phyloP scores from a whole-genome alignment of 2,113 vertebrate species.

The Silurus meridionalis region DNA sequence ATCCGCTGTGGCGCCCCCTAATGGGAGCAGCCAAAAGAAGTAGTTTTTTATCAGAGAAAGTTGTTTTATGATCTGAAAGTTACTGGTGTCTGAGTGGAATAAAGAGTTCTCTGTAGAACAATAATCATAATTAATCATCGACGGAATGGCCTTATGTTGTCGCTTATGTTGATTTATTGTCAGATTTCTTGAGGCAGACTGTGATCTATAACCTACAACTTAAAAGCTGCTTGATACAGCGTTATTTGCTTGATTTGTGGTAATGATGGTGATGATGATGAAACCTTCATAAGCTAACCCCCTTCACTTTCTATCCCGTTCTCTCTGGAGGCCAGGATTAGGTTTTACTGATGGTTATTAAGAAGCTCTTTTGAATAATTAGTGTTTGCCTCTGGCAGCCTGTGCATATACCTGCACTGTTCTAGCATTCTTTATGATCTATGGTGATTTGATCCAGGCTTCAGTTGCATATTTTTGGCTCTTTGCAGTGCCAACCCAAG shows the following conservation, averaged over 20 bases:
- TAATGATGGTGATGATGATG: slow-evolving; percentile 13
- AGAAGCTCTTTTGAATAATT: slow-evolving; percentile 52
- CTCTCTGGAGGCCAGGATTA: slow-evolving; percentile 31
- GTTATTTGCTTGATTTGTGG: slow-evolving; percentile 37
- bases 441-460: neutral
- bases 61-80: neutral
- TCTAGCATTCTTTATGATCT: slow-evolving; percentile 16
- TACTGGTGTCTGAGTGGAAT: neutral
- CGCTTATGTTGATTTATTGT: neutral
- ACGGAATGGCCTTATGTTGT: neutral
- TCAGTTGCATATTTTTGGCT: slow-evolving; percentile 19
- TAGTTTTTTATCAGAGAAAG: neutral
- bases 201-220: slow-evolving; percentile 23
- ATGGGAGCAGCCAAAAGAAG: neutral
- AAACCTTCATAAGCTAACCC: slow-evolving; percentile 35
- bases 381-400: slow-evolving; percentile 26
- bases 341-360: slow-evolving; percentile 36
- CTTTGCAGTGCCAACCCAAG: slow-evolving; percentile 90
- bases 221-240: slow-evolving; percentile 27
- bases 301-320: neutral
- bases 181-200: slow-evolving; percentile 9
- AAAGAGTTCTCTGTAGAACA: neutral
- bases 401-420: slow-evolving; percentile 10
- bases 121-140: neutral
- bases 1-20: no score